Evolutionary conservation across 2,797 vertebrate genomes (phyloP), one percentile per base, ranked within the genome.

Genomic region (Limosa lapponica): DNA sequence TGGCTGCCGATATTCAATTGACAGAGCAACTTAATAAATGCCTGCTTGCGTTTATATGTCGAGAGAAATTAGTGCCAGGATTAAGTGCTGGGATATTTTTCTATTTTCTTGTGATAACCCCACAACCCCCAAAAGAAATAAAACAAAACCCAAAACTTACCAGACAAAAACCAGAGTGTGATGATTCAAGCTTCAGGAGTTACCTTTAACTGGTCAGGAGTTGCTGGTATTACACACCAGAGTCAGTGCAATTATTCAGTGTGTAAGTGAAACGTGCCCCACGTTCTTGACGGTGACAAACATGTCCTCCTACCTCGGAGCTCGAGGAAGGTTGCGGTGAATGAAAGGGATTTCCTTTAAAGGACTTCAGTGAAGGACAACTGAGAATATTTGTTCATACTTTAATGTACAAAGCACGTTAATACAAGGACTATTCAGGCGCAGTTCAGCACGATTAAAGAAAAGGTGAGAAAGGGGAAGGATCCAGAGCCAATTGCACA

Each of bases 201-300:
- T 58, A 36, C 4, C 23, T 83, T 65, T 36, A 28, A 39, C 15
- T 48, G 72, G 6, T 34, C 1, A 5, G 28, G 17, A 59, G 25
- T 11, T 48, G 34, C 25, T 67, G 8, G 7, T 22, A 4, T 18
- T 23, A 7, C 23, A 8, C 8, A 5, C 4, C 4, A 7, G 34
- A 65, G 27, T 27, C 7, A 5, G 18, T 57, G 6, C 1, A 3
- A 16, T 70, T 49, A 8, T 8, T 61, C 11, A 4, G 10, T 5
- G 8, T 5, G 1, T 13, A 37, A 82, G 10, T 62, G 20, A 43
- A 24, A 44, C 5, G 5, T n/a, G 22, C 14, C 12, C 8, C 41
- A 10, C 0, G 0, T 24, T 57, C 24, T 5, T 37, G 34, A 9
- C 16, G 39, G 48, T 32, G 28, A 70, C 70, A 9, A 5, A 2